Evolutionary conservation across 2,888 invertebrate genomes (phyloP), one percentile per base, ranked within the genome.

Genomic region (Merodon equestris): DNA sequence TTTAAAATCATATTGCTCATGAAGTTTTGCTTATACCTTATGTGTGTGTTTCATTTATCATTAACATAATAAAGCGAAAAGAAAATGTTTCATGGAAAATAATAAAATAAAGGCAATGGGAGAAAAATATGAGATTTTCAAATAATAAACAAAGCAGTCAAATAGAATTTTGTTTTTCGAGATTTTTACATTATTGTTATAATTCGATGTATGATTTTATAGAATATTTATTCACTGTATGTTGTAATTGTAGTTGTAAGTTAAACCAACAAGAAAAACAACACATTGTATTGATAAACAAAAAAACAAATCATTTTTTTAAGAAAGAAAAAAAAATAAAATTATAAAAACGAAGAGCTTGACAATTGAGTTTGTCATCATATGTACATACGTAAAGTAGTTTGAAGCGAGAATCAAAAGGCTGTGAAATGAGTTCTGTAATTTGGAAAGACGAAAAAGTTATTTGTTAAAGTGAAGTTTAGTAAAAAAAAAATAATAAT

Each of bases 1-100:
- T 63, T 27, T 54, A 53, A 73, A 73, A 57, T 74, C 73, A 74
- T 44, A 74, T 68, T 63, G 50, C 63, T 74, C 74, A 79, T 79
- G 40, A 67, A 79, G 68, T 74, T 27, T 68, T 79, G 58, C 74
- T 74, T 79, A 54, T 73, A 63, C 44, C 63, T 54, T 74, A 14
- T 74, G 48, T 73, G 48, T 74, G 68, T 79, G 14, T 40, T 68
- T 42, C 61, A 73, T 67, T 63, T 57, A 68, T 68, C 79, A 79
- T 79, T 73, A 68, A 64, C 48, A 57, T 50, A 72, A 53, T 44
- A 53, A 57, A 73, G 60, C n/a, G 51, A 73, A 66, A 7, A 27
- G 7, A 27, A 27, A 27, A 27, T 27, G 27, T 27, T 27, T 27
- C 27, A 27, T 27, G 27, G 27, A 27, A 27, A 27, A 27, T 27